phyloP scores from a whole-genome alignment of 2,113 vertebrate species.

The Zapus hudsonius region DNA sequence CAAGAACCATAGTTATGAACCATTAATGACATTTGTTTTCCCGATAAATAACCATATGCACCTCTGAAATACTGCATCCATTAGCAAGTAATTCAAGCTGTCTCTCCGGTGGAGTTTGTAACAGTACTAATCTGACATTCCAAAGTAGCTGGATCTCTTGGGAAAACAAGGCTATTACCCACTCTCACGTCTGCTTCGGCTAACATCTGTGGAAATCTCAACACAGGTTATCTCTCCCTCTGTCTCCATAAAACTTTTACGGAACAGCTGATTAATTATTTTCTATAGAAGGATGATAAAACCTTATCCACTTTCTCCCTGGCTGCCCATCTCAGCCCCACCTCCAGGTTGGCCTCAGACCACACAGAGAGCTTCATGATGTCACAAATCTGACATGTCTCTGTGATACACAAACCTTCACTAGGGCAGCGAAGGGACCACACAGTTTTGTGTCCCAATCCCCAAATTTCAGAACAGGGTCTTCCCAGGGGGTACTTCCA shows the following conservation, averaged over 20 bases:
- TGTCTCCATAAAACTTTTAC: conserved; percentile 72
- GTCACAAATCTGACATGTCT: conserved; percentile 19
- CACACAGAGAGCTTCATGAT: conserved; percentile 3
- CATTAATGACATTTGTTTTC: conserved; percentile 72
- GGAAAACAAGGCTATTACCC: conserved; percentile 85
- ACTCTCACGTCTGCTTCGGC: conserved; percentile 83
- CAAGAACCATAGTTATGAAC: conserved; percentile 66
- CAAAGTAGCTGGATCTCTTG: conserved; percentile 83
- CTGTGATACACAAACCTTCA: not conserved
- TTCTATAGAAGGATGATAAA: conserved; percentile 17
- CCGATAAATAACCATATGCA: conserved; percentile 71
- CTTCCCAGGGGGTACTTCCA: not conserved
- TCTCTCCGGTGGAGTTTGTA: conserved; percentile 68
- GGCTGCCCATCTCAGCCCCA: not conserved
- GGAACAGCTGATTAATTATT: conserved; percentile 67
- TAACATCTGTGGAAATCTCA: conserved; percentile 85
- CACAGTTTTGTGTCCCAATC: not conserved
- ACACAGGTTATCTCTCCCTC: conserved; percentile 80
- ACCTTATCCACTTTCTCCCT: not conserved
- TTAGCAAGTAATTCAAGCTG: conserved; percentile 77
- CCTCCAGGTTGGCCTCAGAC: not conserved
- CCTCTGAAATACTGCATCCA: conserved; percentile 68
- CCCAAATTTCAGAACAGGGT: not conserved
- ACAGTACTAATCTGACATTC: conserved; percentile 86
- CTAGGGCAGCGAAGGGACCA: not conserved